Conservation (phyloP, 92 coral and sea anemone species). For the Siderastrea radians region DNA sequence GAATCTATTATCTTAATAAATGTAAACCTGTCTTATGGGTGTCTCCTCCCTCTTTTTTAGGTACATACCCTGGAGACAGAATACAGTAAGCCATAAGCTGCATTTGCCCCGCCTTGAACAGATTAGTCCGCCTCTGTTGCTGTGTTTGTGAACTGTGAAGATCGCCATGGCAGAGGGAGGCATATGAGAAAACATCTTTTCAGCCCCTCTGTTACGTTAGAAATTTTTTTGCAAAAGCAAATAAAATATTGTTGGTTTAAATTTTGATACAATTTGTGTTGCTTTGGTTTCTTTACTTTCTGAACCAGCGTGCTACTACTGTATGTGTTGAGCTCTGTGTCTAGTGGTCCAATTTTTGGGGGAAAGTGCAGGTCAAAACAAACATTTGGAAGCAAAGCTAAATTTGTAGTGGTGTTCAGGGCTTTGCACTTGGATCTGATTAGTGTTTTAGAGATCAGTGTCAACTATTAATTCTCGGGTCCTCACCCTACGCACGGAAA, state of each 20-base stretch:
- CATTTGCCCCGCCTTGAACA: not conserved
- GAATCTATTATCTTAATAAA: not conserved
- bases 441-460: no score
- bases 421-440: no score
- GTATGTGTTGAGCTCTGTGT: not conserved
- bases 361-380: no score
- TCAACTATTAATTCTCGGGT: no score
- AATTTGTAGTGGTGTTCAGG: no score
- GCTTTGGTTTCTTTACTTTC: not conserved
- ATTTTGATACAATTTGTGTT: conserved; percentile 20
- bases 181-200: not conserved
- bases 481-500: no score
- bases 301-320: no score
- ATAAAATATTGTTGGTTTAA: conserved; percentile 46
- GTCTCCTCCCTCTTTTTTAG: not conserved
- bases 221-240: conserved; percentile 28
- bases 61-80: conserved; percentile 36
- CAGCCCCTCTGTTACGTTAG: conserved; percentile 19
- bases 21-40: not conserved
- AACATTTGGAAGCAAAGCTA: no score
- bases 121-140: conserved; percentile 7
- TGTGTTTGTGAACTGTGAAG: conserved; percentile 3
- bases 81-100: conserved; percentile 15
- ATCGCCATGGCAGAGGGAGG: conserved; percentile 14
- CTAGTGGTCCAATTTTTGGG: no score